phyloP scores from a whole-genome alignment of 2,797 vertebrate genomes.

The Netta rufina region DNA sequence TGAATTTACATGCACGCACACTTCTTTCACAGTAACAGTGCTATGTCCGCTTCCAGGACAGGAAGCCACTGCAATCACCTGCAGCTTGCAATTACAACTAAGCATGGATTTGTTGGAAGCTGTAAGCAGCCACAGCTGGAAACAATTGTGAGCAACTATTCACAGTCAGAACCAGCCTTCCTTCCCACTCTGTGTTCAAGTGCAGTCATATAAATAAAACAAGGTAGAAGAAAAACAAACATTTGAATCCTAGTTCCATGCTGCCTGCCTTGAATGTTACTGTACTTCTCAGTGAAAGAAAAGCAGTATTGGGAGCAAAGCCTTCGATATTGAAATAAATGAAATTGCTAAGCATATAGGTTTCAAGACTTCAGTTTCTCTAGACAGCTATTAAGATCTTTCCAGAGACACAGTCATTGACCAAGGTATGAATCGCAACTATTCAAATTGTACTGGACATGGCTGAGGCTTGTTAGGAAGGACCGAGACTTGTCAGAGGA shows the following conservation, averaged over 20 bases:
- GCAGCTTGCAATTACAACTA: rapidly evolving
- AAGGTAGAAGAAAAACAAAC: not conserved
- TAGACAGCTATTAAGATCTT: not conserved
- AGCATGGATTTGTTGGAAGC: not conserved
- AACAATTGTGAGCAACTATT: not conserved
- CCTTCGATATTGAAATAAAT: not conserved
- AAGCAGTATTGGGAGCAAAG: not conserved
- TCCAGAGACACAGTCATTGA: not conserved
- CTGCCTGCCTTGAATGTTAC: not conserved
- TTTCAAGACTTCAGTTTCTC: not conserved
- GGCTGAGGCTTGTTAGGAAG: not conserved
- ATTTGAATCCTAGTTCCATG: not conserved
- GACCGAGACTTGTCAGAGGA: not conserved
- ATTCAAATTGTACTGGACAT: not conserved
- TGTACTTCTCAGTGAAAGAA: rapidly evolving
- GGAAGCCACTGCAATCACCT: not conserved
- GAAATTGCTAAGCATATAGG: not conserved
- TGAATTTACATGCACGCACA: not conserved
- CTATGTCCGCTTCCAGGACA: not conserved
- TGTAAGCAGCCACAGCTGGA: not conserved
- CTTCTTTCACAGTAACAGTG: not conserved
- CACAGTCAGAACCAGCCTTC: not conserved
- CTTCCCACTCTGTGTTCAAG: not conserved
- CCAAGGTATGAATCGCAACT: not conserved
- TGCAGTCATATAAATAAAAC: not conserved